Evolutionary conservation across 2,888 invertebrate species (phyloP).

Genomic region (Noctua fimbriata): DNA sequence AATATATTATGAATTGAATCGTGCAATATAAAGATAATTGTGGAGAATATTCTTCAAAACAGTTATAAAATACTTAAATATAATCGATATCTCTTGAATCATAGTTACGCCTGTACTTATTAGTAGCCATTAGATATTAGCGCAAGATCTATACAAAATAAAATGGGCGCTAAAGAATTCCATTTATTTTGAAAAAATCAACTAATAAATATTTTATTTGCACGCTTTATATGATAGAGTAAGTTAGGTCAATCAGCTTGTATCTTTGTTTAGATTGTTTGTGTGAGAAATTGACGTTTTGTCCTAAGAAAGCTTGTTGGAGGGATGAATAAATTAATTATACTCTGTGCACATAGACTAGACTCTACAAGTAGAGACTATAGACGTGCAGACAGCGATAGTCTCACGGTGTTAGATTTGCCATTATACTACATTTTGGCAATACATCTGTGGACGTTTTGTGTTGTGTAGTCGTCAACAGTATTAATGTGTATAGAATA

Average conservation of each 20-base stretch:
- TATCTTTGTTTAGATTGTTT: slow-evolving; percentile 44
- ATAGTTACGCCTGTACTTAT: slow-evolving; percentile 43
- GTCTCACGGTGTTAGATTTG: slow-evolving; percentile 1
- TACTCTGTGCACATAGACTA: slow-evolving; percentile 23
- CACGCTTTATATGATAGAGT: slow-evolving; percentile 57
- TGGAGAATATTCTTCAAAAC: background rate
- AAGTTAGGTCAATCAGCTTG: slow-evolving; percentile 39
- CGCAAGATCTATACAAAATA: slow-evolving; percentile 23
- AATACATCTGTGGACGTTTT: slow-evolving; percentile 5
- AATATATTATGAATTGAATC: background rate
- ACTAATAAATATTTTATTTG: slow-evolving; percentile 41
- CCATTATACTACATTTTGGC: slow-evolving; percentile 25
- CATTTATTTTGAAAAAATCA: slow-evolving; percentile 41
- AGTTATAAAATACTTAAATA: background rate
- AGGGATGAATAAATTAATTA: slow-evolving; percentile 9
- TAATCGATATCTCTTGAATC: background rate
- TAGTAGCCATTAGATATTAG: slow-evolving; percentile 29
- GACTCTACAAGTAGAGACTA: background rate
- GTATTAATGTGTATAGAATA: slow-evolving; percentile 55
- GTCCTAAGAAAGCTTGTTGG: slow-evolving; percentile 4
- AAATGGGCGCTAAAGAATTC: slow-evolving; percentile 44
- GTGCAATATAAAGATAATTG: background rate
- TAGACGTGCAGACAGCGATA: background rate
- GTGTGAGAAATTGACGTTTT: slow-evolving; percentile 65
- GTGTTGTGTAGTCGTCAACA: slow-evolving; percentile 40